Percentiles rank a stretch among this genome's conserved stretches.
Conservation (phyloP, 2,113 vertebrate genomes). For the Microcebus jonahi region DNA sequence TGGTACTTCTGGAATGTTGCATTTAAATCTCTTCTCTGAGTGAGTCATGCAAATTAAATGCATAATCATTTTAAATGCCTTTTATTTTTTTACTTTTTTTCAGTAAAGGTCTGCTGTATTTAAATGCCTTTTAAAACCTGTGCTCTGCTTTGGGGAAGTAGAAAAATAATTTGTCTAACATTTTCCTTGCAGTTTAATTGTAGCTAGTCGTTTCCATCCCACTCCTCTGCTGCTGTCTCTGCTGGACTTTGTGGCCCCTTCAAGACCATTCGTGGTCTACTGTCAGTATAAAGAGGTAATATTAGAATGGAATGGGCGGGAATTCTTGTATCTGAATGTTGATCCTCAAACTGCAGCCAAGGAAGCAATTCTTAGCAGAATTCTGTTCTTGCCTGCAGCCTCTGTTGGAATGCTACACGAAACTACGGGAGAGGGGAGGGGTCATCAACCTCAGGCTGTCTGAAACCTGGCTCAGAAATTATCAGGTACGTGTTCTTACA, state of each 20-base stretch:
- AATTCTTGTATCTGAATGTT: neutral
- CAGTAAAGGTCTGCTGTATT: neutral
- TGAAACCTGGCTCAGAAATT: slow-evolving; percentile 97
- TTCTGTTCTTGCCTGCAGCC: slow-evolving; percentile 85
- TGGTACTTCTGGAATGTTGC: neutral
- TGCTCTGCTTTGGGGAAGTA: neutral
- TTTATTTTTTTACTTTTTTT: neutral
- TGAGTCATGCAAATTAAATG: neutral
- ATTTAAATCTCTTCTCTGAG: neutral
- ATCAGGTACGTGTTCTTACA: slow-evolving; percentile 90
- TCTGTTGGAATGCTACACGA: slow-evolving; percentile 95
- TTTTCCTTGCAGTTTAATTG: slow-evolving; percentile 90
- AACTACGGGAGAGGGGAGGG: slow-evolving; percentile 93
- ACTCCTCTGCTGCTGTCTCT: slow-evolving; percentile 90
- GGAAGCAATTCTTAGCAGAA: neutral
- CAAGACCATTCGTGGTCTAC: slow-evolving; percentile 96
- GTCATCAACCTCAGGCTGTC: slow-evolving; percentile 93
- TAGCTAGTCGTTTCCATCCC: slow-evolving; percentile 95
- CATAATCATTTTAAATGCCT: neutral
- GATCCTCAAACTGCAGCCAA: neutral
- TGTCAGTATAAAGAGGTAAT: slow-evolving; percentile 98
- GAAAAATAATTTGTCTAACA: slow-evolving; percentile 5
- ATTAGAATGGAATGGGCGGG: accelerated
- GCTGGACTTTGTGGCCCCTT: slow-evolving; percentile 94
- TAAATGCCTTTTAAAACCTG: neutral